Evolutionary conservation across 2,888 invertebrate genomes (phyloP), one percentile per base, ranked within the genome.

Genomic region (Cantharis nigra): DNA sequence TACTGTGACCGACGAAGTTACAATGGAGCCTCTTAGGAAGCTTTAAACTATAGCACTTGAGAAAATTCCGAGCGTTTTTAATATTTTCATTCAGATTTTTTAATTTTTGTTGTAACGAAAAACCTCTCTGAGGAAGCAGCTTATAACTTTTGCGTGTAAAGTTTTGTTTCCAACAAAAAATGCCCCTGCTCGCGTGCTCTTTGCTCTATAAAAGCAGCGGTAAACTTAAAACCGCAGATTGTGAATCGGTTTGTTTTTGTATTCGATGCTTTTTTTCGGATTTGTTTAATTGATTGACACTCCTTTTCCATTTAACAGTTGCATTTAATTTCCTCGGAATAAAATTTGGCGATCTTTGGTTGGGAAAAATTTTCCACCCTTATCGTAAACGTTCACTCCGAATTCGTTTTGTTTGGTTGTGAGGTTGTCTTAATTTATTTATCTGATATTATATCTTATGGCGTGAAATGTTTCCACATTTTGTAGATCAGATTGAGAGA

Each of bases 381-480:
- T 65, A 65, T 65, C 65, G n/a, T 65, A 65, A 65, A 23, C 13
- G 18, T 65, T 65, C 18, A 65, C 65, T 16, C 18, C 18, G 70
- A 16, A 70, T 33, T 70, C 16, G 30, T 70, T 33, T 30, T 33
- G n/a, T 70, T 70, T 30, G 18, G 16, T 14, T 30, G n/a, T 28
- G 20, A 63, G 74, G 28, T 70, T 70, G 70, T 74, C 74, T 65
- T 74, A 74, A 74, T 74, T 74, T 74, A 74, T 74, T 70, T 74
- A 74, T 74, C 74, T 70, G 63, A 64, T 70, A 74, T 75, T 75
- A 75, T 67, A 78, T 78, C 75, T 72, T 28, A 67, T 78, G 75
- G 75, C 75, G 78, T 78, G 75, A 75, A 77, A 75, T 78, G 78
- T 78, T 78, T 75, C 78, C 72, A 78, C 75, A 69, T 78, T 72